These are phyloP conservation scores for Campoletis sonorensis DNA, from an alignment of 1,140 invertebrate genomes.

Conservation along the genomic window DNA sequence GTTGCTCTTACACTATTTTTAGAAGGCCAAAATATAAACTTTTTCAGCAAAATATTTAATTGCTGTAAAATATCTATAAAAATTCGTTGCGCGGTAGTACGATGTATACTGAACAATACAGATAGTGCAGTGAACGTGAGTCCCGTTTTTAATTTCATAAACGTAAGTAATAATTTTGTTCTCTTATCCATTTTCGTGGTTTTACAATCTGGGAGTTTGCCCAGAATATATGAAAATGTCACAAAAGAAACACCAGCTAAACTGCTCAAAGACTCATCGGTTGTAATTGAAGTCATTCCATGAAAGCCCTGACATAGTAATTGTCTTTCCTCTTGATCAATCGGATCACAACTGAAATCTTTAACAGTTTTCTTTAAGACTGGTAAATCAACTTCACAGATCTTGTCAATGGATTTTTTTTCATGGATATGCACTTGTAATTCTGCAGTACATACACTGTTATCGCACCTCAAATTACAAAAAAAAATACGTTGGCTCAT, in stretches of 20 bases:
- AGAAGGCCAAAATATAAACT: slow-evolving; percentile 52
- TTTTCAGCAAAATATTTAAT: slow-evolving; percentile 41
- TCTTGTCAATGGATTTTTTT: slow-evolving; percentile 24
- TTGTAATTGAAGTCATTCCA: slow-evolving; percentile 41
- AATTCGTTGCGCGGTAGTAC: slow-evolving; percentile 47
- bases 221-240: slow-evolving; percentile 27
- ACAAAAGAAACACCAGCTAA: slow-evolving; percentile 42
- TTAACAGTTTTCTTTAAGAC: not conserved
- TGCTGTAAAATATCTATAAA: slow-evolving; percentile 45
- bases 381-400: slow-evolving; percentile 26
- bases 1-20: slow-evolving; percentile 46
- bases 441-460: slow-evolving; percentile 48
- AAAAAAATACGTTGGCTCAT: slow-evolving; percentile 41
- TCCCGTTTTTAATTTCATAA: slow-evolving; percentile 51
- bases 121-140: slow-evolving; percentile 40
- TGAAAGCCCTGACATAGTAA: slow-evolving; percentile 41
- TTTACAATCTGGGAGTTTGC: slow-evolving; percentile 26
- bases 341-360: slow-evolving; percentile 48
- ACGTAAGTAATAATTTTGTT: slow-evolving; percentile 42
- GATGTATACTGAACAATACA: slow-evolving; percentile 48
- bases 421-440: slow-evolving; percentile 46
- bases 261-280: slow-evolving; percentile 36
- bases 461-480: slow-evolving; percentile 41
- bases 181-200: slow-evolving; percentile 32
- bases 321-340: slow-evolving; percentile 27